Evolutionary conservation across 2,888 invertebrate genomes (phyloP), one percentile per base, ranked within the genome.

Genomic region (Eulithis prunata): DNA sequence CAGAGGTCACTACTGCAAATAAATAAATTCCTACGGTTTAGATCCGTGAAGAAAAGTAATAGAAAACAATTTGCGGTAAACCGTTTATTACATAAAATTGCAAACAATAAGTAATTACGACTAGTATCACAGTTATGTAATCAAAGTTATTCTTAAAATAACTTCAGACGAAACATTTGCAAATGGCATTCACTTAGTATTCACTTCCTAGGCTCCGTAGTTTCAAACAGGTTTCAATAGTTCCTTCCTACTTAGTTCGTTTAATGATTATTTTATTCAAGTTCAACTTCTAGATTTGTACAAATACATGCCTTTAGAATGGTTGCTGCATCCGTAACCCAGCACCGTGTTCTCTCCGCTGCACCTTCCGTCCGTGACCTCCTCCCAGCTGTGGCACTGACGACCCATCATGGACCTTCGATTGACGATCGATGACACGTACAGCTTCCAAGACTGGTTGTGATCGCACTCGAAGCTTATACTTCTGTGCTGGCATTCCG

Each of bases 401-500:
- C 80, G 80, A 0, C 81, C 90, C 68, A 73, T 67, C 51, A 90
- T 69, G 2, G 78, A 68, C 2, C 71, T n/a, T 8, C 52, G 43
- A 46, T 47, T 45, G 54, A 32, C 41, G 63, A 62, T 80, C 0
- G 90, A 90, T 0, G 84, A 82, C 0, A 89, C 80, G 71, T 79
- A 91, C 13, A 88, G 71, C 63, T 76, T 82, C 91, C 91, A 91
- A 0, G 91, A 80, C 64, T 82, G 86, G 11, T 90, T 86, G 74
- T 91, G 91, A 68, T 90, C 89, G 70, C 91, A 91, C 64, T 89
- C 86, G 14, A 90, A 71, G 21, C 82, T 83, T n/a, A 90, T 77
- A 32, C 81, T 81, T 70, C 76, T 75, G 68, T 78, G 82, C 14
- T 72, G 71, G 71, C 89, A 91, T 71, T 89, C 90, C 12, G 88